Percentiles rank a stretch among this genome's conserved stretches.
phyloP scores from a whole-genome alignment of 2,797 vertebrate genomes.

The Micromesistius poutassou region DNA sequence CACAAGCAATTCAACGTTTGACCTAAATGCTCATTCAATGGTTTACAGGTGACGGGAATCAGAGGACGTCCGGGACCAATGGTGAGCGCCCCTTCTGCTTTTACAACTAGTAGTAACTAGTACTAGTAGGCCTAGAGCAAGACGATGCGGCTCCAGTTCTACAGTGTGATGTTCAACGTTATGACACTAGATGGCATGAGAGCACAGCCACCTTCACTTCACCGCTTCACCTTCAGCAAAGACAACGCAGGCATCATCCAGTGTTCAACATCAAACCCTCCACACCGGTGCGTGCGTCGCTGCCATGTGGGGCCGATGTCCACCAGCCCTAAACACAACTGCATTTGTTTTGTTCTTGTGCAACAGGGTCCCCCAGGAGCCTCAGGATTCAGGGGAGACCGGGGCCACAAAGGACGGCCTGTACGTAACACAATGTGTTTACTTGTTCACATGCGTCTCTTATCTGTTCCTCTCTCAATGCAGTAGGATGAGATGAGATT shows the following conservation, averaged over 20 bases:
- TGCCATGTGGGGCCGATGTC: constrained; percentile 4
- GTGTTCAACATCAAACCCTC: constrained; percentile 1
- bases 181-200: constrained; percentile 71
- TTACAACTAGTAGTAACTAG: not conserved
- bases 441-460: not conserved
- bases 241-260: not conserved
- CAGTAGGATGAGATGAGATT: not conserved
- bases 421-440: constrained; percentile 71
- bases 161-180: constrained; percentile 16
- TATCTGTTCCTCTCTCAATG: not conserved
- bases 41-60: constrained; percentile 84
- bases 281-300: not conserved
- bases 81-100: constrained; percentile 70
- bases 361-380: constrained; percentile 89
- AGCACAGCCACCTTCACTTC: constrained; percentile 40
- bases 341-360: not conserved
- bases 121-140: not conserved
- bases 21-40: not conserved
- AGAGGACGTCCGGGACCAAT: constrained; percentile 86
- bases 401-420: constrained; percentile 88
- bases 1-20: not conserved
- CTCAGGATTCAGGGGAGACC: constrained; percentile 84
- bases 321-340: constrained; percentile 4
- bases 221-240: constrained; percentile 32
- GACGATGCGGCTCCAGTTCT: not conserved